These are phyloP conservation scores for Eurytoma californica DNA, from an alignment of 2,888 invertebrate species.

Conservation along the genomic window DNA sequence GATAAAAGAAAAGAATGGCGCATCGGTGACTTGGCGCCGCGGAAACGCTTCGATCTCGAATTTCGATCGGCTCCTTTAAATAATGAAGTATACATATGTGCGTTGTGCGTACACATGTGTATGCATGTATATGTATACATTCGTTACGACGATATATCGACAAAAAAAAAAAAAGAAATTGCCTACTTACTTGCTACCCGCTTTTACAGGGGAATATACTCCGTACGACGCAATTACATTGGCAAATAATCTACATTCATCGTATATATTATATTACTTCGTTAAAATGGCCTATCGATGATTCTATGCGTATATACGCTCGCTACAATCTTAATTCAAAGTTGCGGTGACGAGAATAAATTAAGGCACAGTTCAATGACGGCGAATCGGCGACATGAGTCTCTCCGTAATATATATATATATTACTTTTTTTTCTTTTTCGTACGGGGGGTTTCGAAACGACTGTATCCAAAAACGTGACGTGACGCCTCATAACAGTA, in stretches of 20 bases:
- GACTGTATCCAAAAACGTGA: neutral
- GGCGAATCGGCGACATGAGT: slow-evolving; percentile 34
- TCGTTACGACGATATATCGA: neutral
- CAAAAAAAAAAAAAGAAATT: slow-evolving; percentile 24
- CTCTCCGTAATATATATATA: no score
- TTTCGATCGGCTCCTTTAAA: slow-evolving; percentile 6
- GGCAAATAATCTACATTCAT: slow-evolving; percentile 37
- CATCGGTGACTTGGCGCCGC: neutral
- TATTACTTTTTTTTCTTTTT: no score
- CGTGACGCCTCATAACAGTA: neutral
- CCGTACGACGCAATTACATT: slow-evolving; percentile 47
- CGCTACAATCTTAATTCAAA: slow-evolving; percentile 27
- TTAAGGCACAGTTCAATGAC: slow-evolving; percentile 54
- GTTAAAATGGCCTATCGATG: slow-evolving; percentile 34
- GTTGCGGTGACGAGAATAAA: slow-evolving; percentile 54
- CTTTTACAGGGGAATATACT: slow-evolving; percentile 44
- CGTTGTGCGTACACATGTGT: no score
- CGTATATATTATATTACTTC: neutral
- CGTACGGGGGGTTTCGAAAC: slow-evolving; percentile 31
- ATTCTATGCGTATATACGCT: slow-evolving; percentile 4
- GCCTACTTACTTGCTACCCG: slow-evolving; percentile 48
- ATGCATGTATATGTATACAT: no score
- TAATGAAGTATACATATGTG: neutral
- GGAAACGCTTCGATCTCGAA: neutral
- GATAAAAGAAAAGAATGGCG: no score